Base-by-base conservation (phyloP, 2,797 vertebrate genomes). In the Myotis vivesi region DNA sequence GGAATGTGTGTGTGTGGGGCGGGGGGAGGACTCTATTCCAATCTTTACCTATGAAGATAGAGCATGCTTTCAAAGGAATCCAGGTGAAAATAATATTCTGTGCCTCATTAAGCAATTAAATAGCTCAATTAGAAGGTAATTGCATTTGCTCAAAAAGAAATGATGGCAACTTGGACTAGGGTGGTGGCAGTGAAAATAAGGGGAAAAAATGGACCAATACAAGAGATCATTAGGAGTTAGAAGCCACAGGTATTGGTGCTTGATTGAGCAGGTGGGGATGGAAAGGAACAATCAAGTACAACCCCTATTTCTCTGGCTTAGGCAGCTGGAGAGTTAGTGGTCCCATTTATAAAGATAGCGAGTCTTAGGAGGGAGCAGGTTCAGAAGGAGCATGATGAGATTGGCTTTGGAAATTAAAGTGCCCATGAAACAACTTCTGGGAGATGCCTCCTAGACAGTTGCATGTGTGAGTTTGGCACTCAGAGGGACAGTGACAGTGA, bases 111-210 rank as follows among this genome's bases (percentile, higher is more conserved):
- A 87, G 73, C 57, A 73, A 84, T 87, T 93, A 80, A 55, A 83
- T 53, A 86, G 33, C 86, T 94, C 86, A 82, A 46, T 83, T 53
- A 55, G 85, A 91, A 85, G n/a, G 75, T 71, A 93, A 89, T 3
- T 87, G 13, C 53, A 90, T 73, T 92, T 92, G 80, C 41, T 73
- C 30, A 75, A 69, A 89, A 92, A 85, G 33, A 90, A 94, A 91
- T 36, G n/a, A 91, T 71, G 22, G 71, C 41, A 83, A 73, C 41
- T 91, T 76, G 53, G n/a, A 66, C 28, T 57, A 66, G 38, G 4
- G 6, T 30, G 33, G 12, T 17, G 64, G 55, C 69, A 38, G 3
- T 28, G 17, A 86, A 93, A 75, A 72, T 20, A 13, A 33, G 5
- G 2, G 13, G 51, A 17, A 19, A 8, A 81, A 71, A 91, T 36